These are phyloP conservation scores for Cryptus armator DNA, from an alignment of 2,888 invertebrate genomes.

Conservation along the genomic window DNA sequence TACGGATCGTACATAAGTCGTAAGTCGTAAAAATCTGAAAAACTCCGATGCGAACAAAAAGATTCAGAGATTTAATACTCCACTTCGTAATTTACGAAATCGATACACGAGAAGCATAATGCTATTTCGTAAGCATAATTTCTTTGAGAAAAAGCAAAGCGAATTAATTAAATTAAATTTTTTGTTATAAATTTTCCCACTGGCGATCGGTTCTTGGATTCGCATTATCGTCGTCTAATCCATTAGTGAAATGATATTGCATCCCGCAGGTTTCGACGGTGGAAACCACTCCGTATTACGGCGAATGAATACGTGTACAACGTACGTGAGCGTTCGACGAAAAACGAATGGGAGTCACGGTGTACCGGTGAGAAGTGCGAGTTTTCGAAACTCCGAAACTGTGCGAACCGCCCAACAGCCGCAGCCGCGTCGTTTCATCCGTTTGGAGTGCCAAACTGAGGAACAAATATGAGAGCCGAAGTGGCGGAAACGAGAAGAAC, in stretches of 20 bases:
- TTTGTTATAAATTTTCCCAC: background rate
- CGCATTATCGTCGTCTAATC: background rate
- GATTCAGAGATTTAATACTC: no score
- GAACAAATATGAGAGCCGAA: slow-evolving; percentile 75
- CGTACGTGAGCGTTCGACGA: slow-evolving; percentile 87
- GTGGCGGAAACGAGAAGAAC: background rate
- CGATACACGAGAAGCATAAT: no score
- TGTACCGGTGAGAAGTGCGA: slow-evolving; percentile 75
- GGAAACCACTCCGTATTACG: slow-evolving; percentile 87
- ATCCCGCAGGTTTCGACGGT: slow-evolving; percentile 84
- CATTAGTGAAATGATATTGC: background rate
- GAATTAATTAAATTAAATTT: slow-evolving; percentile 10
- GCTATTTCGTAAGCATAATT: background rate
- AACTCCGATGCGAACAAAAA: no score
- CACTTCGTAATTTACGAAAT: no score
- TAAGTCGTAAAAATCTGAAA: no score
- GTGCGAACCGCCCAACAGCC: slow-evolving; percentile 61
- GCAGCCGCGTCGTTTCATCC: slow-evolving; percentile 71
- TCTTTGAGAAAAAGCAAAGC: background rate
- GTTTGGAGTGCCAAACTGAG: slow-evolving; percentile 76
- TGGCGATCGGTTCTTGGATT: background rate
- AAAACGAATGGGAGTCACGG: slow-evolving; percentile 80
- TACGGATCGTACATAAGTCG: no score
- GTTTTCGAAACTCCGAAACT: slow-evolving; percentile 75
- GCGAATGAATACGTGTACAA: slow-evolving; percentile 88